Evolutionary conservation across 2,888 invertebrate species (phyloP).

Genomic region (Gymnocheta viridis): DNA sequence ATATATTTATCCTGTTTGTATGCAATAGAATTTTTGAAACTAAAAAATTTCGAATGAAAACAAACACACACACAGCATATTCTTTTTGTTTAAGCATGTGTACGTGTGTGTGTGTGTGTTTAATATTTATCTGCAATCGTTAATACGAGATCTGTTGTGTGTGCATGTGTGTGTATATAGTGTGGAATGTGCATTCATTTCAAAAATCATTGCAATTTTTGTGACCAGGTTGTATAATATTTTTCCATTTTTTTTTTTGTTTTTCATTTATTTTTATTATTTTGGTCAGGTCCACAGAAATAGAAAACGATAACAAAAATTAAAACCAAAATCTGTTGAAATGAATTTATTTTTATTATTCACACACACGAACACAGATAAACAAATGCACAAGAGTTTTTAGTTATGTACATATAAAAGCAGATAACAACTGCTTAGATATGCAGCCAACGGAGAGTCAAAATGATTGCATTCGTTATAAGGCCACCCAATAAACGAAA

Average conservation of each 20-base stretch:
- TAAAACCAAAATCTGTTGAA: constrained; percentile 38
- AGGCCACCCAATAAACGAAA: neutral
- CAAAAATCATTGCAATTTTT: constrained; percentile 52
- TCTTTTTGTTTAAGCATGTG: neutral
- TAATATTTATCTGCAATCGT: constrained; percentile 56
- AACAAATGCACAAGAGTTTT: neutral
- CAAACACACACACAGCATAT: neutral
- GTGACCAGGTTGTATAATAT: constrained; percentile 36
- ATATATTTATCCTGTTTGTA: constrained; percentile 1
- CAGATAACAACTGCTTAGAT: constrained; percentile 2
- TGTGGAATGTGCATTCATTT: constrained; percentile 24
- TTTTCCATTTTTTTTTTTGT: neutral
- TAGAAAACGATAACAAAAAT: constrained; percentile 7
- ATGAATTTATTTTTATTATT: constrained; percentile 20
- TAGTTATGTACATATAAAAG: neutral
- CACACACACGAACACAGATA: neutral
- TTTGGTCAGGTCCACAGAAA: constrained; percentile 7
- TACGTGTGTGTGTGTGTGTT: neutral
- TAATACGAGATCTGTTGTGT: constrained; percentile 69
- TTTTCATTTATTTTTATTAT: neutral
- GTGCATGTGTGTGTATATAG: constrained; percentile 10
- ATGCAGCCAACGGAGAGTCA: neutral
- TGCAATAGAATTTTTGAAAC: constrained; percentile 35
- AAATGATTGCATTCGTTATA: neutral
- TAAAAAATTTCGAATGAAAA: constrained; percentile 37